A percentile compares a stretch with the other conserved stretches of the same genome.
phyloP scores from a whole-genome alignment of 2,113 vertebrate species.

The Aythya baeri region DNA sequence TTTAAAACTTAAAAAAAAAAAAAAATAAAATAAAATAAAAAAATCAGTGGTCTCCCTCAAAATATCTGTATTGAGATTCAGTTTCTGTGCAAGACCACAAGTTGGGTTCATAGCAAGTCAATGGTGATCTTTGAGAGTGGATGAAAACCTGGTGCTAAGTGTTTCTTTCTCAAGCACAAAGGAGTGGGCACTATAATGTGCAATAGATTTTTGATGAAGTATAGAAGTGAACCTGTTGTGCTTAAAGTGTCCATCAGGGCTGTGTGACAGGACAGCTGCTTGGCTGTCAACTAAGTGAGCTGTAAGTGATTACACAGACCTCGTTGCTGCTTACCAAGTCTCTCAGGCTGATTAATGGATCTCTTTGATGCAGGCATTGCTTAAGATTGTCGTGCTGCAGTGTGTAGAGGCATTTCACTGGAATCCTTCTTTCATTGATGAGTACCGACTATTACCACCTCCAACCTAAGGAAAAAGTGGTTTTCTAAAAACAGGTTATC shows the following conservation, averaged over 20 bases:
- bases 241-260: background rate
- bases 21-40: too few species aligned
- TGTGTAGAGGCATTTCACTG: background rate
- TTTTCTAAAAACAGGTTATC: background rate
- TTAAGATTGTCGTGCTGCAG: background rate
- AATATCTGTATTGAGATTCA: background rate
- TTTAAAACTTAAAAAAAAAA: background rate
- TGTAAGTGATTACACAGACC: slow-evolving; percentile 27
- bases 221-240: background rate
- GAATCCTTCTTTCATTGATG: background rate
- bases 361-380: background rate
- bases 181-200: background rate
- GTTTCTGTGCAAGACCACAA: background rate
- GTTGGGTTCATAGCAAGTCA: background rate
- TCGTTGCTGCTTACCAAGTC: background rate
- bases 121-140: background rate
- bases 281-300: slow-evolving; percentile 25
- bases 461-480: background rate
- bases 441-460: background rate
- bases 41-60: background rate
- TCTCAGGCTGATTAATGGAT: slow-evolving; percentile 42
- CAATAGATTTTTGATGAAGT: background rate
- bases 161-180: background rate
- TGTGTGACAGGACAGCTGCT: slow-evolving; percentile 46
- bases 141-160: background rate